phyloP scores from a whole-genome alignment of 1,140 invertebrate species.

The Vanessa atalanta region DNA sequence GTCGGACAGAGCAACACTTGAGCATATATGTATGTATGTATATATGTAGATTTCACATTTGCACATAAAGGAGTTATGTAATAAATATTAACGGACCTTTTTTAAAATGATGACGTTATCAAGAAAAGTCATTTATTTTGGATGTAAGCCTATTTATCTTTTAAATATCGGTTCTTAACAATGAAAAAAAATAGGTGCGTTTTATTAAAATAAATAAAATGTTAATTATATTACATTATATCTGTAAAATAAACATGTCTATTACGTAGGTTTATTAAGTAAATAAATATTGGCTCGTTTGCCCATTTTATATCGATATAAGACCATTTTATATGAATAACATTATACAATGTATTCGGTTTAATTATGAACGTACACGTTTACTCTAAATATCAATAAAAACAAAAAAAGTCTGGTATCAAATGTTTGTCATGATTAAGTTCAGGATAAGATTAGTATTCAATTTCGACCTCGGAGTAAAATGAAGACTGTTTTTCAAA shows the following conservation, averaged over 20 bases:
- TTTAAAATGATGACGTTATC: neutral
- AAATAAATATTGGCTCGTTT: slow-evolving; percentile 5
- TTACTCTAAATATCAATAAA: neutral
- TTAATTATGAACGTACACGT: neutral
- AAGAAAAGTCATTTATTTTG: neutral
- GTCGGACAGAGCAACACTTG: too few species aligned
- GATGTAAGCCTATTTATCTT: slow-evolving; percentile 3
- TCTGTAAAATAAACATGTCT: slow-evolving; percentile 1
- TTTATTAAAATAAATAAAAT: slow-evolving; percentile 5
- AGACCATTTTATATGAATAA: neutral
- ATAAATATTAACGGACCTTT: neutral
- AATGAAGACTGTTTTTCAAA: slow-evolving; percentile 24
- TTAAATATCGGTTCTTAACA: neutral
- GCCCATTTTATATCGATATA: slow-evolving; percentile 1
- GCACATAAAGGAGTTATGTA: neutral
- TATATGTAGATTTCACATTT: too few species aligned
- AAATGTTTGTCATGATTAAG: neutral
- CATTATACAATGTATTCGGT: neutral
- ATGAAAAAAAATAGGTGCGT: neutral
- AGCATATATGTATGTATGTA: too few species aligned
- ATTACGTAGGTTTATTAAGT: neutral
- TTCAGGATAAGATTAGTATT: neutral
- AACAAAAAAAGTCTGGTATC: neutral
- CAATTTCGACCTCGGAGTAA: slow-evolving; percentile 18
- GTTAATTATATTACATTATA: neutral